Evolutionary conservation across 2,797 vertebrate species (phyloP), one percentile per base, ranked within the genome.

Genomic region (Lepus oiostolus): DNA sequence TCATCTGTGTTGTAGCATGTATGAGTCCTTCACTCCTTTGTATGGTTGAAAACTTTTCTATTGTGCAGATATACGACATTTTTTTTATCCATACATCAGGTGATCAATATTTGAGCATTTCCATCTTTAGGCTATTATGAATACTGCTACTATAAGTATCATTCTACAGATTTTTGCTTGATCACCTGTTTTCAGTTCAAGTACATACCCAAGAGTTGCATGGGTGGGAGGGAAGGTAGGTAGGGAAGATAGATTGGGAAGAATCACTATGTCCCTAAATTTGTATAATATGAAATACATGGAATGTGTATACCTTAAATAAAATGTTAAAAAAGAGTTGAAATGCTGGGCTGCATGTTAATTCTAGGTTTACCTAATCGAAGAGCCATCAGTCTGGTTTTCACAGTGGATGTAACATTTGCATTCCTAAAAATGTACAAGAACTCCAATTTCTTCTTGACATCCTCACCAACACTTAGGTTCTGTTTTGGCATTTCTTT

Each of bases 301-400:
- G 7, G 8, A 47, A 47, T 47, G 42, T 47, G 42, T 47, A 47
- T 47, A 47, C 42, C 42, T 47, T 47, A 47, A 47, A 47, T 47
- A 47, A 47, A 47, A 47, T 47, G 10, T 47, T 9, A 47, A 47
- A 47, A 47, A 76, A 19, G 8, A 42, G 1, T 28, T 1, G n/a
- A 75, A 52, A 54, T 88, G 2, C 47, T 90, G 52, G 21, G 5
- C 87, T 81, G 30, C 68, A 14, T 30, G 32, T 0, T 68, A 85
- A 75, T 71, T 81, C 30, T 71, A 12, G 80, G 7, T 79, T 91
- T 79, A 85, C 76, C 21, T 70, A 91, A 74, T 22, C 88, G 50
- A 77, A 19, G 16, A 88, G 72, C 7, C 8, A 65, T 1, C 58
- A 80, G 54, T 30, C 9, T 50, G 0, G 9, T 79, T 63, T 71